These are phyloP conservation scores for Nematopogon swammerdamellus DNA, from an alignment of 2,888 invertebrate species.

Conservation along the genomic window DNA sequence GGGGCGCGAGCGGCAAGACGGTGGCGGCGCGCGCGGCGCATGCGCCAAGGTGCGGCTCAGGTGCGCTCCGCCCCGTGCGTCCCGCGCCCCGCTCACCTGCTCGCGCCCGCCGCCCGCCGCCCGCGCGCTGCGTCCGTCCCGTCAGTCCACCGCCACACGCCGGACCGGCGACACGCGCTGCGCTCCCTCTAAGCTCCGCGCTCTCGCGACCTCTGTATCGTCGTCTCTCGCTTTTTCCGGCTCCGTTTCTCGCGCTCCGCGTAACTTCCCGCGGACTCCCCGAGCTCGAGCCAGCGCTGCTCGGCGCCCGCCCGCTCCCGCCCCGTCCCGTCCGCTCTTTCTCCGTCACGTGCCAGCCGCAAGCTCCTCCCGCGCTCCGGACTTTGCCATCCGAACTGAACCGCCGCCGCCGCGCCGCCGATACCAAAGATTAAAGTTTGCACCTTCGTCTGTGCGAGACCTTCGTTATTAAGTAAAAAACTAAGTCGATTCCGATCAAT, in stretches of 20 bases:
- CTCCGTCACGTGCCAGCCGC: too few relatives aligned
- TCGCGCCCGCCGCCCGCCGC: slow-evolving; percentile 20
- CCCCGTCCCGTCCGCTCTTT: background rate
- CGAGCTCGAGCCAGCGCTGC: too few relatives aligned
- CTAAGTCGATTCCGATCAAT: background rate
- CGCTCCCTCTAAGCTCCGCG: slow-evolving; percentile 51
- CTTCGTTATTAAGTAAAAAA: too few relatives aligned
- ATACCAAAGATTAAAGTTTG: too few relatives aligned
- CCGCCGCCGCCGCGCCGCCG: too few relatives aligned
- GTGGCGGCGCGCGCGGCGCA: slow-evolving; percentile 23
- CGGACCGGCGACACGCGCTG: slow-evolving; percentile 50
- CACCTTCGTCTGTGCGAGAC: too few relatives aligned
- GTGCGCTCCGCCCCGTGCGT: slow-evolving; percentile 51
- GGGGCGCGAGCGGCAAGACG: background rate
- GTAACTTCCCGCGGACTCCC: background rate
- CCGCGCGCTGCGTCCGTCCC: slow-evolving; percentile 48
- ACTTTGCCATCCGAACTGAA: too few relatives aligned
- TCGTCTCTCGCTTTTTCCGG: slow-evolving; percentile 48
- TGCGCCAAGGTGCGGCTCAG: slow-evolving; percentile 52
- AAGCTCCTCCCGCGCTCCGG: too few relatives aligned
- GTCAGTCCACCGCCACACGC: slow-evolving; percentile 40
- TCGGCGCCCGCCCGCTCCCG: background rate
- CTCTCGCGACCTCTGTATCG: slow-evolving; percentile 50
- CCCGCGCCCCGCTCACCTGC: slow-evolving; percentile 44
- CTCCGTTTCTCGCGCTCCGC: slow-evolving; percentile 18